phyloP scores from a whole-genome alignment of 2,888 invertebrate genomes.

The Lithophane ornitopus region DNA sequence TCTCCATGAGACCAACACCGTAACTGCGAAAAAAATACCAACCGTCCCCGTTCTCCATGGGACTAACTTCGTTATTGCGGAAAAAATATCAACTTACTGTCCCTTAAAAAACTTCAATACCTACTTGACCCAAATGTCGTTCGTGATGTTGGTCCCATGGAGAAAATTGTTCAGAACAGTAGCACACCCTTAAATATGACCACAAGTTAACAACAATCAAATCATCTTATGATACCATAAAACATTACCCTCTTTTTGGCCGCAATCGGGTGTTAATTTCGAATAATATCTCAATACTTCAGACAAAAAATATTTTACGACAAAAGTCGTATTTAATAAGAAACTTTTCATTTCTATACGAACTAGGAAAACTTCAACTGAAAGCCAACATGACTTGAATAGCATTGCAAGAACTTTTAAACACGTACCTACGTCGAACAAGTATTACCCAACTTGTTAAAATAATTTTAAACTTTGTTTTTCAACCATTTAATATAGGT shows the following conservation, averaged over 20 bases:
- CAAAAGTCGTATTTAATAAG: slow-evolving; percentile 29
- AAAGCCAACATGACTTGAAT: slow-evolving; percentile 44
- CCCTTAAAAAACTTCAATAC: not conserved
- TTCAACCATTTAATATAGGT: slow-evolving; percentile 27
- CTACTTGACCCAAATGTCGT: too few species aligned
- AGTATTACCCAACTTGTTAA: slow-evolving; percentile 45
- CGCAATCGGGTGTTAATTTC: not conserved
- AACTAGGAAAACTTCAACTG: slow-evolving; percentile 34
- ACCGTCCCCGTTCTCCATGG: not conserved
- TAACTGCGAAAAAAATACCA: not conserved
- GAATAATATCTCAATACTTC: not conserved
- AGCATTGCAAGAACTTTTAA: slow-evolving; percentile 40
- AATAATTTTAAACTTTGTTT: slow-evolving; percentile 49
- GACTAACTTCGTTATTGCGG: not conserved
- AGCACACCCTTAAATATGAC: not conserved
- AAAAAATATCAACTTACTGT: not conserved
- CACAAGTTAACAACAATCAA: too few species aligned
- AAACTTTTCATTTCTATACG: slow-evolving; percentile 45
- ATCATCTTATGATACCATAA: not conserved
- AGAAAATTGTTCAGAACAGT: too few species aligned
- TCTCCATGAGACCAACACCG: too few species aligned
- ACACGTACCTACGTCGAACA: slow-evolving; percentile 43
- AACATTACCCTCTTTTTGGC: not conserved
- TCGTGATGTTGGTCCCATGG: too few species aligned
- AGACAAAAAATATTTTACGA: not conserved